Base-by-base conservation (phyloP, 2,888 invertebrate species). In the Leucania comma region DNA sequence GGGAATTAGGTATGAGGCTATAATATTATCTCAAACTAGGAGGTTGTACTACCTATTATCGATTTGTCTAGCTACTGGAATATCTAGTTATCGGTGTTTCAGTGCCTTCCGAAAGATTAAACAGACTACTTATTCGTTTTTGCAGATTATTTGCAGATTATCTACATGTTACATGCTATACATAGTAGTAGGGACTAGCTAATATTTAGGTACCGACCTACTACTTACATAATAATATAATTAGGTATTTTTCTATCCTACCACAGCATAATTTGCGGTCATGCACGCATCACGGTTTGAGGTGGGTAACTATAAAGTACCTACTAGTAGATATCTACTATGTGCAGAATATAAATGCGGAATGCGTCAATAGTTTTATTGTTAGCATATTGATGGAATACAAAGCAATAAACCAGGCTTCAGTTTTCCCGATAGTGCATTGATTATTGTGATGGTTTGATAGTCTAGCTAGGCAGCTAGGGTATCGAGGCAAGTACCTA, bases 301-400 rank as follows among this genome's bases (percentile, higher is more conserved):
- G 17, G 14, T 67, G 38, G 0, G 32, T 29, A 29, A 2, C 29
- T 29, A 53, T 12, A 17, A 38, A 38, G 46, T n/a, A 42, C n/a
- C n/a, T n/a, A n/a, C 22, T n/a, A 50, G 22, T 29, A 26, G 29
- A 3, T 53, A 29, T 29, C 2, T 29, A 48, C n/a, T 46, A 26
- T 3, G 17, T 12, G 20, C 22, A 22, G 42, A 51, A 46, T 65
- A 22, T 58, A 73, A 73, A 58, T 72, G 26, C 57, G 29, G 24
- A 48, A 58, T 59, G 46, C 58, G 58, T 74, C 75, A 75, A 68
- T 68, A 57, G 60, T 74, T 75, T 74, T 74, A 74, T 72, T 66
- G 72, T 22, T 58, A 72, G 75, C 53, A 66, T 74, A 53, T 35
- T 61, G 14, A 61, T 60, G 60, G 50, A 68, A 58, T 38, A 48